Evolutionary conservation across 2,797 vertebrate genomes (phyloP), one percentile per base, ranked within the genome.

Genomic region (Salmo trutta): DNA sequence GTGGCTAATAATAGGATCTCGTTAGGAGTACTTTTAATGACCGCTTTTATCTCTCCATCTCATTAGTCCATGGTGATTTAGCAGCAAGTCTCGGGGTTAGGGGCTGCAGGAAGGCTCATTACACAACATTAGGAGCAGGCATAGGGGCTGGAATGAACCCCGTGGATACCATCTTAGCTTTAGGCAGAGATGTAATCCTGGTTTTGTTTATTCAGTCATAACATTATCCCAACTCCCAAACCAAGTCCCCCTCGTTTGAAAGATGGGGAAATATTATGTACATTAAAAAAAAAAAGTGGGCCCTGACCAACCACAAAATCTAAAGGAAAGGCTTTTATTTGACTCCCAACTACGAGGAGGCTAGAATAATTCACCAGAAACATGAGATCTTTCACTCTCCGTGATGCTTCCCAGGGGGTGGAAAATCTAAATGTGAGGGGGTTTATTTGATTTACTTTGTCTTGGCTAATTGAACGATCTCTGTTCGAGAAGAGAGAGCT

Each of bases 1-100:
- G 81, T 85, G 80, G 71, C 84, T 91, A 90, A 89, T 92, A 90
- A 90, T 90, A 89, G 87, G 68, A 54, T 29, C 16, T 77, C 81
- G 79, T 89, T 88, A 85, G 72, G 79, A 74, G 72, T 78, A 82
- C 86, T 76, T 78, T 83, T 89, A 92, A 93, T 87, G 88, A 91
- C 85, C 79, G 83, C 88, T 84, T 88, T 89, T 90, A 81, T 70
- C 33, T 89, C 86, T 91, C 84, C 90, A 86, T 90, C 90, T 92
- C 92, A 93, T 93, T 93, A 91, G 85, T 75, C 85, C 72, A 29
- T 68, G 81, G 87, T 90, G 88, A 93, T 91, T 91, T 33, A 92
- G 82, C 71, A 84, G 77, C 27, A 83, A 86, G 90, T 90, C 91
- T 91, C 5, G 86, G 77, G 92, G 92, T 91, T 85, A 83, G 77